These are phyloP conservation scores for Drosophila kambysellisi DNA, from an alignment of 2,888 invertebrate species.

Conservation along the genomic window DNA sequence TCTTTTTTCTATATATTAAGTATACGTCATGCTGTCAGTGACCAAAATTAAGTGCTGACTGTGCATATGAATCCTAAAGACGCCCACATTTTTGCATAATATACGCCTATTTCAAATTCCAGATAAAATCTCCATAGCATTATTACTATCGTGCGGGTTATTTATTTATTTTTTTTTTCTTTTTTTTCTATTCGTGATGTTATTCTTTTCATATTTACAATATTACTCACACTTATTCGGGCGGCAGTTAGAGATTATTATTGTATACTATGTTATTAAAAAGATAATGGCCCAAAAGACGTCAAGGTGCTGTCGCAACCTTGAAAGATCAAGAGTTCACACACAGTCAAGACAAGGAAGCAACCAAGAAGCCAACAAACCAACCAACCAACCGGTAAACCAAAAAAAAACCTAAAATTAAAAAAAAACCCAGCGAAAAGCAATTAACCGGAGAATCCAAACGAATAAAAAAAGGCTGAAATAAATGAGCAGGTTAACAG, in stretches of 20 bases:
- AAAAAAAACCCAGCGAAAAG: constrained; percentile 59
- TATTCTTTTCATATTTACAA: constrained; percentile 41
- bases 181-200: constrained; percentile 49
- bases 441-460: constrained; percentile 63
- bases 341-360: constrained; percentile 50
- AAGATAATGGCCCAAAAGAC: constrained; percentile 64
- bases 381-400: constrained; percentile 34
- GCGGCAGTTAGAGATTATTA: constrained; percentile 35
- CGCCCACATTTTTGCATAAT: constrained; percentile 60
- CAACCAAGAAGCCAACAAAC: constrained; percentile 24
- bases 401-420: constrained; percentile 20
- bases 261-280: constrained; percentile 64
- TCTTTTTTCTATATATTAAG: constrained; percentile 24
- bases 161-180: constrained; percentile 10
- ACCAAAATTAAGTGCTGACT: constrained; percentile 25
- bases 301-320: constrained; percentile 57
- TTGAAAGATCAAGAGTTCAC: constrained; percentile 76
- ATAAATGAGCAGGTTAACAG: constrained; percentile 33
- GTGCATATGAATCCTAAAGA: constrained; percentile 34
- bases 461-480: constrained; percentile 8
- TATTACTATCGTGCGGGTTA: constrained; percentile 56
- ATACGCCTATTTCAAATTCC: constrained; percentile 39
- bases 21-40: constrained; percentile 37
- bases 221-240: constrained; percentile 24
- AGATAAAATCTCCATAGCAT: constrained; percentile 10